These are phyloP conservation scores for Automeris io DNA, from an alignment of 2,888 invertebrate genomes.

Conservation along the genomic window DNA sequence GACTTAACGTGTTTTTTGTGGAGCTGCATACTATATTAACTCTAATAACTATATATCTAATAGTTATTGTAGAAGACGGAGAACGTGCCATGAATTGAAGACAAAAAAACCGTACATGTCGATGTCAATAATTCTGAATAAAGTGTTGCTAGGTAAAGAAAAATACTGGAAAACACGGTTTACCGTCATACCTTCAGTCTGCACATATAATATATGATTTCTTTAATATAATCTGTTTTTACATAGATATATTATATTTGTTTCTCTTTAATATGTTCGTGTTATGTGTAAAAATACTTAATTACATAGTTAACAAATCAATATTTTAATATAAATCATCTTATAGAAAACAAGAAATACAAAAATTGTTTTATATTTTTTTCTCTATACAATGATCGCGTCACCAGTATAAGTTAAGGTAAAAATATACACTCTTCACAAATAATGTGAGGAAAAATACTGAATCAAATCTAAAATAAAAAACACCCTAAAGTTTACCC, in stretches of 20 bases:
- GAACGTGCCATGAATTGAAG: no score
- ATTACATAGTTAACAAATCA: constrained; percentile 66
- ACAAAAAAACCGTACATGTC: no score
- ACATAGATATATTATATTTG: constrained; percentile 62
- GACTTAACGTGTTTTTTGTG: no score
- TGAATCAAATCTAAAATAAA: constrained; percentile 18
- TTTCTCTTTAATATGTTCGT: constrained; percentile 65
- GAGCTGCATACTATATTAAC: no score
- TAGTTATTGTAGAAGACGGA: no score
- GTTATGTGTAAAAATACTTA: constrained; percentile 74
- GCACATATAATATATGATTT: constrained; percentile 59
- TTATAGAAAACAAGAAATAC: constrained; percentile 67
- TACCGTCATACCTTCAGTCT: constrained; percentile 36
- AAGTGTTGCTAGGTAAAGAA: neutral
- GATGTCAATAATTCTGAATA: neutral
- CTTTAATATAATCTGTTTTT: constrained; percentile 58
- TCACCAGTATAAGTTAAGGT: constrained; percentile 44
- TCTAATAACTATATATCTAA: no score
- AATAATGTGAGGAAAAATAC: constrained; percentile 33
- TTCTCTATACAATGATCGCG: constrained; percentile 30
- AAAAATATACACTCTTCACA: constrained; percentile 61
- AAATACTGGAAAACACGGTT: neutral
- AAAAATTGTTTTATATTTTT: constrained; percentile 36
- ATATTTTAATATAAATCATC: constrained; percentile 69
- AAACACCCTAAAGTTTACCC: constrained; percentile 22